phyloP scores from a whole-genome alignment of 1,140 invertebrate species.

The Dolichoris vasculosae region DNA sequence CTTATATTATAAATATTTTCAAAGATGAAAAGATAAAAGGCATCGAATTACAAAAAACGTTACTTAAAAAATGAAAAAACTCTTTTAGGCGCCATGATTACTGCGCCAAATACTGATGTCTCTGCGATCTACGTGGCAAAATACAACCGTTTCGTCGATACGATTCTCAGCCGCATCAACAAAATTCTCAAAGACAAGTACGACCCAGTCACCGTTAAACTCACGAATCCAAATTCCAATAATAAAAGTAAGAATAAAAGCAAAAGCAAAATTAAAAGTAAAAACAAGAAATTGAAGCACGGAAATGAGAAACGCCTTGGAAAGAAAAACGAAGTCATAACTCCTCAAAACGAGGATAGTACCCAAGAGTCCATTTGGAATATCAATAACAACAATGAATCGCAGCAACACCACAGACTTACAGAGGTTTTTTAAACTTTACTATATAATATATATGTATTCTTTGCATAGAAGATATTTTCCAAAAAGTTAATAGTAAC shows the following conservation, averaged over 20 bases:
- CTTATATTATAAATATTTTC: neutral
- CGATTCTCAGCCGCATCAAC: conserved; percentile 85
- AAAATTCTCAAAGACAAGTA: conserved; percentile 84
- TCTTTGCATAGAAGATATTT: neutral
- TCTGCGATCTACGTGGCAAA: conserved; percentile 83
- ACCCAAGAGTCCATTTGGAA: neutral
- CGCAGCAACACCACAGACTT: neutral
- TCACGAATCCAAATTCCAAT: conserved; percentile 77
- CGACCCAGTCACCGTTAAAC: conserved; percentile 86
- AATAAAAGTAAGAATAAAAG: conserved; percentile 65
- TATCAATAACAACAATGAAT: neutral
- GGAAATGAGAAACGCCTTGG: conserved; percentile 47
- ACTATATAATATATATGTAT: neutral
- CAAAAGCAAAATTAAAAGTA: conserved; percentile 62
- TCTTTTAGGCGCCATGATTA: conserved; percentile 68
- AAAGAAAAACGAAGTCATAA: conserved; percentile 15
- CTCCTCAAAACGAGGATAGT: neutral
- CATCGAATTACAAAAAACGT: neutral
- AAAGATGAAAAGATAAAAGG: neutral
- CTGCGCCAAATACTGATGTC: conserved; percentile 71
- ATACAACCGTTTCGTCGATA: conserved; percentile 89
- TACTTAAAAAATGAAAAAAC: conserved; percentile 7
- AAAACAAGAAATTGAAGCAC: conserved; percentile 54
- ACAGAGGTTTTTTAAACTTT: neutral
- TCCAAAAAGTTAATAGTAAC: neutral